A percentile compares a stretch with the other conserved stretches of the same genome.
phyloP scores from a whole-genome alignment of 2,113 vertebrate species.

The Neopipo cinnamomea region DNA sequence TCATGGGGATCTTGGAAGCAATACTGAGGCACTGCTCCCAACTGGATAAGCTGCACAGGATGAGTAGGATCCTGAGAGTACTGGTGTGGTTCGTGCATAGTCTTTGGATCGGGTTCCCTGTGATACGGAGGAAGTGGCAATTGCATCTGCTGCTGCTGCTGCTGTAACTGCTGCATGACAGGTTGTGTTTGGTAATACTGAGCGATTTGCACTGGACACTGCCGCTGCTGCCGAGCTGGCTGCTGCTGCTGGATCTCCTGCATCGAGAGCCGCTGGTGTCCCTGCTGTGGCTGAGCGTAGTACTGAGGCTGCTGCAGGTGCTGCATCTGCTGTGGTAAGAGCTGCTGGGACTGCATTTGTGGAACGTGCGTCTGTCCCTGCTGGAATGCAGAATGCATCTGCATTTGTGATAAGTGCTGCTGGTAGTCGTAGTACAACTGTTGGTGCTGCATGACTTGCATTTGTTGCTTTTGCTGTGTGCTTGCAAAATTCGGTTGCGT shows the following conservation, averaged over 20 bases:
- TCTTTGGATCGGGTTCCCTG: constrained; percentile 72
- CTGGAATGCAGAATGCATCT: constrained; percentile 64
- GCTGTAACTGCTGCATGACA: constrained; percentile 75
- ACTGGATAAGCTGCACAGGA: constrained; percentile 77
- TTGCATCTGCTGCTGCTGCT: constrained; percentile 73
- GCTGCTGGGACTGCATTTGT: constrained; percentile 69
- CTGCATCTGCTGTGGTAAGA: constrained; percentile 71
- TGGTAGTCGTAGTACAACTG: constrained; percentile 80
- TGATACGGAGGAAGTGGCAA: constrained; percentile 73
- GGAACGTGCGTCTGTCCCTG: constrained; percentile 61
- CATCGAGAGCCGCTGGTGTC: constrained; percentile 70
- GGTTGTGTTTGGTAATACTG: constrained; percentile 79
- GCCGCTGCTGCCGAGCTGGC: constrained; percentile 67
- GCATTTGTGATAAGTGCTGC: constrained; percentile 75
- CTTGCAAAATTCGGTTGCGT: constrained; percentile 71
- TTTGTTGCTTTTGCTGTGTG: constrained; percentile 72
- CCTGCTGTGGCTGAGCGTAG: constrained; percentile 74
- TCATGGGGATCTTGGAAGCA: constrained; percentile 79
- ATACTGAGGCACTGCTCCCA: constrained; percentile 78
- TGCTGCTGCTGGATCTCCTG: constrained; percentile 73
- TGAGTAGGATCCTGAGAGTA: constrained; percentile 76
- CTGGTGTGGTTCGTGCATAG: constrained; percentile 70
- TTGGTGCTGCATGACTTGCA: constrained; percentile 76
- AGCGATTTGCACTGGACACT: constrained; percentile 73
- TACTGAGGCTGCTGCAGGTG: constrained; percentile 77